Evolutionary conservation across 2,888 invertebrate genomes (phyloP), one percentile per base, ranked within the genome.

Genomic region (Laothoe populi): DNA sequence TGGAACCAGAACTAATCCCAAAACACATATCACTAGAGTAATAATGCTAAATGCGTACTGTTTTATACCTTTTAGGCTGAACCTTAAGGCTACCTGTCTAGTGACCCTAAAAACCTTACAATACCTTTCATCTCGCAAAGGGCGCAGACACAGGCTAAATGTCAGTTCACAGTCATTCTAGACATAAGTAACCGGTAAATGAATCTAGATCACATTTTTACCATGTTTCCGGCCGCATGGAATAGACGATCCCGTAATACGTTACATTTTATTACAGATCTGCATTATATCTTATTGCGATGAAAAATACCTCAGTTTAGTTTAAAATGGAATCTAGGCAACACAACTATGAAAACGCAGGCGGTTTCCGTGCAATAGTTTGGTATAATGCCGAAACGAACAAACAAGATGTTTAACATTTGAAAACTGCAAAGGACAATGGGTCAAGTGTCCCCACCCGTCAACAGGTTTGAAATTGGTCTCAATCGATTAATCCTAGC

Each of bases 41-140:
- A 5, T 16, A 16, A 0, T 42, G 42, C n/a, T 42, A 42, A 16
- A 42, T 42, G 42, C 8, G 16, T 24, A 8, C 8, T 26, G 26
- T 49, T 26, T n/a, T n/a, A 49, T 26, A 16, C 26, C 49, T 26
- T 45, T 49, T 49, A 31, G 53, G 8, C 11, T 4, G 11, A 19
- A 53, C 11, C 53, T 35, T 19, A 35, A 53, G 53, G 19, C 53
- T 53, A 31, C 49, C 31, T 35, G 53, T 35, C 35, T 53, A 35
- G 16, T 53, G 53, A 35, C 53, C 53, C 35, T 53, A 53, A 46
- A 31, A 53, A 19, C 16, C 53, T 53, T 19, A 35, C 53, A 35
- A 53, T 53, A 19, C 53, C 53, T 53, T 53, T 53, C 53, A 53
- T 53, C 46, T 46, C 35, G 11, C 46, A 53, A 53, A 53, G 53